A percentile compares a stretch with the other conserved stretches of the same genome.
These are phyloP conservation scores for Aphidius colemani DNA, from an alignment of 2,888 invertebrate species.

Conservation along the genomic window DNA sequence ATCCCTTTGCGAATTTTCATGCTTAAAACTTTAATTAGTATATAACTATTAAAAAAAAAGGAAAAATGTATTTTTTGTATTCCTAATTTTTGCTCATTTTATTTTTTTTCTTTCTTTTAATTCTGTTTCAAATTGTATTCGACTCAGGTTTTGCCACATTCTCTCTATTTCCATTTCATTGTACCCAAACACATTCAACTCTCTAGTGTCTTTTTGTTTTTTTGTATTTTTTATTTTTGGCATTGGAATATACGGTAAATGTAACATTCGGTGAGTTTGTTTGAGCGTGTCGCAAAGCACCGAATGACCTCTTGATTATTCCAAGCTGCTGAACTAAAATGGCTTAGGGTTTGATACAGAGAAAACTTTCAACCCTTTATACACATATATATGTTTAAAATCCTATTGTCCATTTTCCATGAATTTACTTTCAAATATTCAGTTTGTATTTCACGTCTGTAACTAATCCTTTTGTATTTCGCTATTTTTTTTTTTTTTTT, in stretches of 20 bases:
- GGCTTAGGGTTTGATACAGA: conserved; percentile 31
- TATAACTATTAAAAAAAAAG: conserved; percentile 3
- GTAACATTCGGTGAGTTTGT: conserved; percentile 28
- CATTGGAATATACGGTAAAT: conserved; percentile 24
- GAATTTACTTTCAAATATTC: conserved; percentile 15
- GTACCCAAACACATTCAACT: conserved; percentile 26
- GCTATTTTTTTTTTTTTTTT: no score
- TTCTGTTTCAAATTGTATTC: conserved; percentile 9
- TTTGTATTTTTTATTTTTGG: conserved; percentile 4
- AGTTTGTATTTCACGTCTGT: no score
- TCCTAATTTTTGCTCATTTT: not conserved
- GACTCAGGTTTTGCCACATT: conserved; percentile 15
- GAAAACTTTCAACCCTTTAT: conserved; percentile 29
- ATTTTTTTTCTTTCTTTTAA: conserved; percentile 19
- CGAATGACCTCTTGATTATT: conserved; percentile 43
- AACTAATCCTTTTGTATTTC: no score
- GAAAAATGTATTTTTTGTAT: not conserved
- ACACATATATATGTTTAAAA: conserved; percentile 15
- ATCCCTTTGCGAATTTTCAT: conserved; percentile 15
- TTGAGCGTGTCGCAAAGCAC: conserved; percentile 24
- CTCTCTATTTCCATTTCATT: conserved; percentile 31
- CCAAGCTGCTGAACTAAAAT: conserved; percentile 36
- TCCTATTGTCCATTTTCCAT: conserved; percentile 29
- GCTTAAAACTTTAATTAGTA: conserved; percentile 13
- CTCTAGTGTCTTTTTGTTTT: not conserved